These are phyloP conservation scores for Columba janthina DNA, from an alignment of 2,113 vertebrate genomes.

Conservation along the genomic window DNA sequence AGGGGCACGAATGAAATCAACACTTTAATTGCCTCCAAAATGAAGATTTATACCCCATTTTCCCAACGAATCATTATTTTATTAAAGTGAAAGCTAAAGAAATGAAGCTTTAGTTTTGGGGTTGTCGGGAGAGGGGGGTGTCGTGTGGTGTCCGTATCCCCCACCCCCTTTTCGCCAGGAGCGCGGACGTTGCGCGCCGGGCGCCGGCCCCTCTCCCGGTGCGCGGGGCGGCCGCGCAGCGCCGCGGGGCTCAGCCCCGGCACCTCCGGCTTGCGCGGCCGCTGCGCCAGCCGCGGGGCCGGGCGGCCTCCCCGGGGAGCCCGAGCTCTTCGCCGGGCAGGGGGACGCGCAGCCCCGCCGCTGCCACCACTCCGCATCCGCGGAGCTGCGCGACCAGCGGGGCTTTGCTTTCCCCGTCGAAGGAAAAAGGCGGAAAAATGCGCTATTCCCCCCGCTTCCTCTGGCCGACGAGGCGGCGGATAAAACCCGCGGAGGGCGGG, in stretches of 20 bases:
- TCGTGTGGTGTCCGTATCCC: background rate
- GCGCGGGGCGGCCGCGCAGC: background rate
- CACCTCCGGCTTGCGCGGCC: background rate
- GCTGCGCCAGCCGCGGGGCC: background rate
- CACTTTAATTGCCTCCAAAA: slow-evolving; percentile 98
- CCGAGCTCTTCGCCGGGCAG: background rate
- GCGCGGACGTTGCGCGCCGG: background rate
- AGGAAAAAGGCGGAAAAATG: background rate
- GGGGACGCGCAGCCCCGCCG: background rate
- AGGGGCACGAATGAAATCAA: slow-evolving; percentile 89
- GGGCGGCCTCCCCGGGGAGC: no score
- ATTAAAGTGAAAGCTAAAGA: slow-evolving; percentile 75
- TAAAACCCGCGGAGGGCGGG: background rate
- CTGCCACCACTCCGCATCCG: background rate
- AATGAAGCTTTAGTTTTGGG: slow-evolving; percentile 45
- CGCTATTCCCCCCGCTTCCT: no score
- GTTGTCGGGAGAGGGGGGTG: background rate
- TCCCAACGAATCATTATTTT: slow-evolving; percentile 83
- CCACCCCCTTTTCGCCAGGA: fast-evolving
- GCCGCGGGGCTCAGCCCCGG: background rate
- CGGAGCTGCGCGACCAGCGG: background rate
- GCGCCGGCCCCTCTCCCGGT: background rate
- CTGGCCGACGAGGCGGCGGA: background rate
- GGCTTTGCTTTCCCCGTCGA: background rate
- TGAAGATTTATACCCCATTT: slow-evolving; percentile 94